Base-by-base conservation (phyloP, 2,888 invertebrate species). In the Euzophera pinguis region DNA sequence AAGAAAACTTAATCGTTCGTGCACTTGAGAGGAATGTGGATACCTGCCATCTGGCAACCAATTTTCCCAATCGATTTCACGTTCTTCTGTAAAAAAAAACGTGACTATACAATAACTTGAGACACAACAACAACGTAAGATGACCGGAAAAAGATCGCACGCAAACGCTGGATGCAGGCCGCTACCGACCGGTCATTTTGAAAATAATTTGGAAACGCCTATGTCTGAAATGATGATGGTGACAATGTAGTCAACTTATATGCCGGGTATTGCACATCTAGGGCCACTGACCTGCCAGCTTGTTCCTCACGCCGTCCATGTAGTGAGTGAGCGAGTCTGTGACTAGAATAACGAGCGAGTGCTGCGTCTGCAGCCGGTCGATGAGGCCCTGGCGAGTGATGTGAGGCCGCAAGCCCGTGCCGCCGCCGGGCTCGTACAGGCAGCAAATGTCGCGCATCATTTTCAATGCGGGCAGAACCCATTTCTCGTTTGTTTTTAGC, bases 401-500 rank as follows among this genome's bases (percentile, higher is more conserved):
- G 60, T 81, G 83, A 16, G 89, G 84, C 47, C 87, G 75, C 53
- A 79, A 71, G 70, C 91, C 77, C 65, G 91, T 60, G 66, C 81
- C 81, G 35, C 94, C 92, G 64, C 93, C 94, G 39, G 96, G 94
- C 90, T 98, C 98, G 78, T 98, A 99, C 63, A 98, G 91, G 72
- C 96, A 95, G 81, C 98, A 98, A 63, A 99, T 98, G 82, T 99
- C 98, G 34, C 96, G 93, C 79, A 99, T 98, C 85, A 98, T 96
- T 79, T 98, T 98, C 60, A 99, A 88, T 3, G 98, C 98, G 0
- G 99, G 98, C 66, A 99, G 81, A 14, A 97, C 98, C 98, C 98
- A 99, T 60, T 94, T 94, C 68, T 96, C 97, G 39, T 94, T 94
- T 50, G 93, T 94, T 78, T 96, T 96, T 55, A 99, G 82, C 81